phyloP scores from a whole-genome alignment of 2,888 invertebrate genomes.

The Amitus sp. region DNA sequence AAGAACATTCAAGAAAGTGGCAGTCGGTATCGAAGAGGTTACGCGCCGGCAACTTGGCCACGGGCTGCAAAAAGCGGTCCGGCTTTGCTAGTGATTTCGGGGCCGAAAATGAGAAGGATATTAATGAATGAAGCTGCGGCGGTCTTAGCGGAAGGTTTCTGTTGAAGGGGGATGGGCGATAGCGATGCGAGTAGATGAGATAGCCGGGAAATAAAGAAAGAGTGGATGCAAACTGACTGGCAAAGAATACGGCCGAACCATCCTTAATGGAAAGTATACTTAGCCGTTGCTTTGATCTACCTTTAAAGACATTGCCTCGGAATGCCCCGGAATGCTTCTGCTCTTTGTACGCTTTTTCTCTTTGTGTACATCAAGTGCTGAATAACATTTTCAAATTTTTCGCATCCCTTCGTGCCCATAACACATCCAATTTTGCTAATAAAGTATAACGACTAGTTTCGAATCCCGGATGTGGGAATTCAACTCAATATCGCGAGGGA shows the following conservation, averaged over 20 bases:
- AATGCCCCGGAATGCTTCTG: constrained; percentile 15
- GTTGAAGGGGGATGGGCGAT: constrained; percentile 32
- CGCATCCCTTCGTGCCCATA: not conserved
- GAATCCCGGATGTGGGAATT: not conserved
- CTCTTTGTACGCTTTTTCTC: constrained; percentile 13
- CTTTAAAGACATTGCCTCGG: constrained; percentile 42
- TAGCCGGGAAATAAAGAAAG: constrained; percentile 33
- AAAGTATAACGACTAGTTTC: not conserved
- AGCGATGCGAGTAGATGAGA: constrained; percentile 33
- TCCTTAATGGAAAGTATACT: constrained; percentile 55
- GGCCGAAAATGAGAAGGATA: constrained; percentile 59
- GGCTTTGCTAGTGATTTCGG: constrained; percentile 42
- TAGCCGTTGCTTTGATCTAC: constrained; percentile 54
- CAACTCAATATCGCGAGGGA: not conserved
- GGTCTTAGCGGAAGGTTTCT: constrained; percentile 11
- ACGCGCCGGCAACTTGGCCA: constrained; percentile 27
- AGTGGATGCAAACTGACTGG: constrained; percentile 39
- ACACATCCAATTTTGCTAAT: not conserved
- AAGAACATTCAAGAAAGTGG: no score
- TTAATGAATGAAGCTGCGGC: constrained; percentile 56
- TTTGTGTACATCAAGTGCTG: no score
- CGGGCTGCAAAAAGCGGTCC: constrained; percentile 41
- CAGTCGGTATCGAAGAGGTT: constrained; percentile 32
- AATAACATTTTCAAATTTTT: not conserved
- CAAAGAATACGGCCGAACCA: constrained; percentile 47